These are phyloP conservation scores for Brachionus manjavacas DNA, from an alignment of 1,140 invertebrate genomes.

Conservation along the genomic window DNA sequence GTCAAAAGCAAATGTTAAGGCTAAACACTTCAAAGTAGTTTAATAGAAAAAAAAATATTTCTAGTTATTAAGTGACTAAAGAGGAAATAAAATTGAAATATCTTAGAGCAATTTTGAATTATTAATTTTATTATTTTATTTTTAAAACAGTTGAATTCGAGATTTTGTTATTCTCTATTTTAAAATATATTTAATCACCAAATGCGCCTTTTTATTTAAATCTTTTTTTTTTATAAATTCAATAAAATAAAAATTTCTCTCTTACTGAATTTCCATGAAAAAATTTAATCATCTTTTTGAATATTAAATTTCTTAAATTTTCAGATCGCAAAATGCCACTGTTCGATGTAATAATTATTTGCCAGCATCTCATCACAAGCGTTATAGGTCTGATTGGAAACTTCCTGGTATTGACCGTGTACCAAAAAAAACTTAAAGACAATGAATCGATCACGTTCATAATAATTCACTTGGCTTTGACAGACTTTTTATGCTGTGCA, in stretches of 20 bases:
- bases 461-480: slow-evolving; percentile 26
- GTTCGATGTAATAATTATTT: neutral
- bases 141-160: neutral
- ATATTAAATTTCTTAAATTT: neutral
- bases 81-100: neutral
- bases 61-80: neutral
- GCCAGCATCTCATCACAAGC: neutral
- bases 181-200: neutral
- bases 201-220: too few relatives aligned
- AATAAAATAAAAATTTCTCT: too few relatives aligned
- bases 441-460: slow-evolving; percentile 36
- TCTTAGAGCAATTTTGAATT: neutral
- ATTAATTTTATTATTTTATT: neutral
- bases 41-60: neutral
- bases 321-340: neutral
- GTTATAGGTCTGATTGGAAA: slow-evolving; percentile 25
- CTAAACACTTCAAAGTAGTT: too few relatives aligned
- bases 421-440: slow-evolving; percentile 23
- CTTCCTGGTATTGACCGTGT: slow-evolving; percentile 20
- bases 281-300: too few relatives aligned
- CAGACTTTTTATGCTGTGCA: slow-evolving; percentile 31
- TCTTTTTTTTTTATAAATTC: too few relatives aligned
- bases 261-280: neutral
- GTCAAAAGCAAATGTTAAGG: neutral
- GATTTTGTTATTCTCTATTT: neutral